Base-by-base conservation (phyloP, 2,888 invertebrate species). In the Meliscaeva auricollis region DNA sequence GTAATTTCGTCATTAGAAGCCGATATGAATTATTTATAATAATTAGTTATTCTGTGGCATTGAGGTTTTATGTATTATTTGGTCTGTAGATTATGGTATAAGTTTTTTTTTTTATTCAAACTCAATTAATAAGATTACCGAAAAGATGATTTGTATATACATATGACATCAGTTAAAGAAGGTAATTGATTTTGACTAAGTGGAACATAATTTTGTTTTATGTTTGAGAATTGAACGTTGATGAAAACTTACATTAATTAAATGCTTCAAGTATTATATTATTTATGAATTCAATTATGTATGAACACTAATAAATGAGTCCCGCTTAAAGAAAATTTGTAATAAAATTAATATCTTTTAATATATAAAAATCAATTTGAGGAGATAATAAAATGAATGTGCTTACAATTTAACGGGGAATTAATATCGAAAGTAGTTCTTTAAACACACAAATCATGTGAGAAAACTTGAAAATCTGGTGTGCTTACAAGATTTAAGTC, bases 11-110 rank as follows among this genome's bases (percentile, higher is more conserved):
- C 41, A 41, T 46, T 35, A 41, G 41, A 46, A 22, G 50, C 50
- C 50, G 35, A 66, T 78, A 38, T 69, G 75, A 69, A 64, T 70
- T 68, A 73, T 78, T 78, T 38, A 78, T 68, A 30, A 66, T 72
- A 60, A 72, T 69, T 52, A 64, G 26, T 73, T 41, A 64, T 64
- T 13, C 58, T 32, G 58, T 44, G 70, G 70, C 32, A 56, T 76
- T 81, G 48, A 48, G 38, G 44, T 56, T 46, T 26, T 75, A 30
- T 50, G 60, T 44, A 15, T 15, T 26, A 48, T 35, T 66, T 50
- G 1, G 41, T 64, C 9, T 26, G 17, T 38, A 35, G 32, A 5
- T 26, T 32, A 20, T 41, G n/a, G 32, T 41, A 32, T 32, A 17
- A 2, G 20, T 22, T 9, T 58, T 60, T 13, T 35, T 41, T 32